Conservation (phyloP, 2,888 invertebrate genomes). For the Chalcis sispes region DNA sequence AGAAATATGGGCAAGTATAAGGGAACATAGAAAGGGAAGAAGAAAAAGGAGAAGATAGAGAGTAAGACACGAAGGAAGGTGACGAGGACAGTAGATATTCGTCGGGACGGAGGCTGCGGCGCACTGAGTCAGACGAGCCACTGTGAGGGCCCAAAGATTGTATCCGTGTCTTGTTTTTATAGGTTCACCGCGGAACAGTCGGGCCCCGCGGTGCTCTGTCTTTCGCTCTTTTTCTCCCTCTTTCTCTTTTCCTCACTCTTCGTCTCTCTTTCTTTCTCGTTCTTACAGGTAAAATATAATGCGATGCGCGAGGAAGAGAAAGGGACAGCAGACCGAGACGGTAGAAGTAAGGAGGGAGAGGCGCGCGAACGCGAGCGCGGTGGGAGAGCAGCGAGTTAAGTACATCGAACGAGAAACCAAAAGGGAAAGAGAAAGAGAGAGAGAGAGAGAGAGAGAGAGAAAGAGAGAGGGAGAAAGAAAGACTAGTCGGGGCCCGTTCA, state of each 20-base stretch:
- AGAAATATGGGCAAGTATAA: conserved; percentile 53
- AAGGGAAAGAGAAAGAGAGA: conserved; percentile 25
- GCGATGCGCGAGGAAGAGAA: conserved; percentile 55
- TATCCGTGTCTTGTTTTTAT: conserved; percentile 76
- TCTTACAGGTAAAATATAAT: conserved; percentile 58
- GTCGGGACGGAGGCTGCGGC: conserved; percentile 65
- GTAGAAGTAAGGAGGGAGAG: conserved; percentile 59
- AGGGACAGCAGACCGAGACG: conserved; percentile 58
- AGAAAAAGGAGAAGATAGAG: conserved; percentile 22
- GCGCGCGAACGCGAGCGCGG: conserved; percentile 59
- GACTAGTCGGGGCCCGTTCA: conserved; percentile 61
- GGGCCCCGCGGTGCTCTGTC: conserved; percentile 60
- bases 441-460: conserved; percentile 26
- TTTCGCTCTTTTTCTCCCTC: conserved; percentile 29
- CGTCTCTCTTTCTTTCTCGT: conserved; percentile 33
- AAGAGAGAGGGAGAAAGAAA: conserved; percentile 35
- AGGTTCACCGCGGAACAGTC: conserved; percentile 73
- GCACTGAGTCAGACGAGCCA: conserved; percentile 71
- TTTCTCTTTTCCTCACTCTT: conserved; percentile 24
- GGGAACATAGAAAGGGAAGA: conserved; percentile 46
- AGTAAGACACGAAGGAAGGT: conserved; percentile 42
- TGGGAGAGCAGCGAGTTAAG: conserved; percentile 61
- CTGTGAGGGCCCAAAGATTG: conserved; percentile 75
- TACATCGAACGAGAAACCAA: conserved; percentile 46
- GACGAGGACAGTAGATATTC: conserved; percentile 57